Conservation (phyloP, 2,113 vertebrate genomes). For the Oenanthe melanoleuca region DNA sequence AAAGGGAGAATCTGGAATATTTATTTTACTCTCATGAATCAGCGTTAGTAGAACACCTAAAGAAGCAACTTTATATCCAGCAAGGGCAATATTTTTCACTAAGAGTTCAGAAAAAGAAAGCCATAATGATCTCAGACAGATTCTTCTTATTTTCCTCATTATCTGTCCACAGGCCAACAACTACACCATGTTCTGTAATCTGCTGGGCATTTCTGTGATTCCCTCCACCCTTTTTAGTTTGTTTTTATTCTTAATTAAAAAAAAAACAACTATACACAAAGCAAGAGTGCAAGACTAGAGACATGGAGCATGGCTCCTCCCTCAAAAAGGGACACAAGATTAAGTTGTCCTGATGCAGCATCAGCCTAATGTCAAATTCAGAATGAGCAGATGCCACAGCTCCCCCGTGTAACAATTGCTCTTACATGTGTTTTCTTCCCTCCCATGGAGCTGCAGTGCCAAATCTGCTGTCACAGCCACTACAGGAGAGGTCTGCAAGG, state of each 20-base stretch:
- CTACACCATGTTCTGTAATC: background rate
- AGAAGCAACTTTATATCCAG: background rate
- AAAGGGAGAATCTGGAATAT: background rate
- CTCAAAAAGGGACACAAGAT: background rate
- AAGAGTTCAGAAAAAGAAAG: background rate
- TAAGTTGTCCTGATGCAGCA: background rate
- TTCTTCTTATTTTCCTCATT: constrained; percentile 2
- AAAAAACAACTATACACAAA: background rate
- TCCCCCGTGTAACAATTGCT: background rate
- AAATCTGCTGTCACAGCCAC: background rate
- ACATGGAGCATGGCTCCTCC: background rate
- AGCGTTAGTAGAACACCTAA: background rate
- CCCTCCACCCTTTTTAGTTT: background rate
- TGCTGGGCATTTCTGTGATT: background rate
- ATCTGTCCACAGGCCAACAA: constrained; percentile 7
- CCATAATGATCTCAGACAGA: background rate
- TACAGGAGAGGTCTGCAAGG: background rate
- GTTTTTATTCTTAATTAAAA: no score
- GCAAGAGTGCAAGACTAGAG: background rate
- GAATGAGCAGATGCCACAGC: background rate
- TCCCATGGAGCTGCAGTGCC: background rate
- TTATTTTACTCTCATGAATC: background rate
- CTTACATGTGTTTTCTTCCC: background rate
- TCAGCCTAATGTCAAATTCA: background rate
- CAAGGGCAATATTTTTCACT: background rate